Base-by-base conservation (phyloP, 2,888 invertebrate species). In the Quadroppia sp. region DNA sequence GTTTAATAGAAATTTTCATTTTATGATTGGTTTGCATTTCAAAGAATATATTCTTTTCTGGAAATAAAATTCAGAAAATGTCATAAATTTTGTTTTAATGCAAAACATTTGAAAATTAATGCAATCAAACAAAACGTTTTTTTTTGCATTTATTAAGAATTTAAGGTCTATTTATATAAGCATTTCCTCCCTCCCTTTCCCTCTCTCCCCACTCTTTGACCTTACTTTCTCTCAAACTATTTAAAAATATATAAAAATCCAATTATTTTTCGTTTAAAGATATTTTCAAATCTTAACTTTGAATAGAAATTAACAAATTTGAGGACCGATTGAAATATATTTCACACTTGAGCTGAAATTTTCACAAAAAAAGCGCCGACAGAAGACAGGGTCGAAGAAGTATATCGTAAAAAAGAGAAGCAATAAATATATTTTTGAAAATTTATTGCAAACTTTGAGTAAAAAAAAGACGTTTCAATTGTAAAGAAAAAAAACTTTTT, bases 51-150 rank as follows among this genome's bases (percentile, higher is more conserved):
- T n/a, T 3, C n/a, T 50, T 50, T 20, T 2, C n/a, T 3, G 7
- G 6, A 50, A n/a, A 50, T n/a, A 50, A 50, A n/a, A 50, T n/a
- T 7, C 20, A n/a, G 20, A 50, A 50, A 50, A 50, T 50, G n/a
- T 50, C 50, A 50, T 50, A 50, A 50, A 50, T 50, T 50, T 50
- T 50, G 20, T n/a, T 50, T n/a, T 20, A 50, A n/a, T 17, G 17
- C 20, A 7, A 50, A 7, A 50, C 6, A n/a, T 50, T 50, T 50
- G 50, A 50, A 50, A 50, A 50, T 50, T 50, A 50, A 50, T 50
- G 50, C 50, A 50, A 50, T 50, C 50, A 50, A 50, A 50, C 50
- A 50, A 50, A n/a, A 50, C 50, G 20, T 50, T 50, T n/a, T 50
- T 20, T 3, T n/a, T 7, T 20, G n/a, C 7, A 50, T 20, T n/a